Base-by-base conservation (phyloP, 2,113 vertebrate species). In the Vulpes ferrilata region DNA sequence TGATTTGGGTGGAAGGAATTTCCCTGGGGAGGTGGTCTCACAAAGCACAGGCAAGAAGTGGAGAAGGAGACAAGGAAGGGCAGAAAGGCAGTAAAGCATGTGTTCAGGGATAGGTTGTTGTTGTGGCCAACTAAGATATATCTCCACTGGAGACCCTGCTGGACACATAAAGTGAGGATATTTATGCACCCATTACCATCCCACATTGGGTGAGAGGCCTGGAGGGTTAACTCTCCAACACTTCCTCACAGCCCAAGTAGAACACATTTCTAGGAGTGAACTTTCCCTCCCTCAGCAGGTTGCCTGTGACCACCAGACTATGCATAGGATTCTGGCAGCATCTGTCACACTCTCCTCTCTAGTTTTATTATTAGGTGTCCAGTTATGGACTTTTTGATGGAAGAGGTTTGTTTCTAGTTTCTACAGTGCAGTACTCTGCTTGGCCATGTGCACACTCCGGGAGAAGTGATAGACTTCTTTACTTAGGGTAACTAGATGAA, bases 291-390 rank as follows among this genome's bases (percentile, higher is more conserved):
- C 12, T 23, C 8, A 22, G 53, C 76, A 53, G 19, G 76, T 82
- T 93, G 12, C 22, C 55, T 62, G 35, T 62, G 64, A n/a, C 60
- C 57, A 73, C 59, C 5, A 7, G 16, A 80, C 38, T 17, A 0
- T 38, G 3, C 0, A 0, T 11, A 17, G 43, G n/a, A 8, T 55
- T 8, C 35, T 10, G 15, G 30, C 3, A 48, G 25, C 5, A 0
- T n/a, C 51, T 69, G 62, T 51, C 57, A 30, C 7, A 23, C 25
- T 22, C 1, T 23, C 19, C 32, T 71, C 43, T 8, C 10, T 87
- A 10, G 7, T 73, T 53, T 90, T 53, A 15, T 17, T 20, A 43
- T 6, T 20, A n/a, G 32, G 22, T n/a, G 25, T 87, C 53, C 55
- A 43, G 0, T 94, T 83, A 10, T 0, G 43, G 59, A 35, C 12